These are phyloP conservation scores for Sprattus sprattus DNA, from an alignment of 2,113 vertebrate genomes.

Conservation along the genomic window DNA sequence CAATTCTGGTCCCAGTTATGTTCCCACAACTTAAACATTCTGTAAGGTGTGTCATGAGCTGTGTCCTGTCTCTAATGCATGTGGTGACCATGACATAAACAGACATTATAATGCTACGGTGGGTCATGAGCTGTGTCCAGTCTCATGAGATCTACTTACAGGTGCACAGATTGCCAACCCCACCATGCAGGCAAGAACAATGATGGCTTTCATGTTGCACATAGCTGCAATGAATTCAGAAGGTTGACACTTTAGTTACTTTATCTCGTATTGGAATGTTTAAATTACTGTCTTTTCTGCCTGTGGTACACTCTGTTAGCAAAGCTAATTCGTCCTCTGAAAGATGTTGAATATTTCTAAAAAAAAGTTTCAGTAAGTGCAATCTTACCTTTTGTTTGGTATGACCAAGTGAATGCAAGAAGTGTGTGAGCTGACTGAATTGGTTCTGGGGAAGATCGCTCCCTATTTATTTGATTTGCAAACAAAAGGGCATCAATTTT, in stretches of 20 bases:
- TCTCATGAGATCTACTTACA: constrained; percentile 46
- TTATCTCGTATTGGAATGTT: neutral
- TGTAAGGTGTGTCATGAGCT: too few relatives aligned
- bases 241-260: constrained; percentile 23
- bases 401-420: neutral
- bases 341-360: neutral
- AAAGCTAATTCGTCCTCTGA: neutral
- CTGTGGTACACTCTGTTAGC: neutral
- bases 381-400: neutral
- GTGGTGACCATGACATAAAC: neutral
- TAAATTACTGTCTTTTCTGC: neutral
- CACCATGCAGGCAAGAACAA: constrained; percentile 56
- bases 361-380: neutral
- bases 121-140: too few relatives aligned
- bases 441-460: constrained; percentile 36
- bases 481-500: constrained; percentile 44
- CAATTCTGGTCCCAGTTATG: neutral
- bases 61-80: neutral
- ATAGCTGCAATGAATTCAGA: constrained; percentile 34
- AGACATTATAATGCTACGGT: neutral
- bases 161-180: constrained; percentile 58
- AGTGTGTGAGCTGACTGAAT: constrained; percentile 19
- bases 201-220: constrained; percentile 58
- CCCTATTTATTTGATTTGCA: constrained; percentile 61
- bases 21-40: neutral